phyloP scores from a whole-genome alignment of 2,113 vertebrate species.

The Spea bombifrons region DNA sequence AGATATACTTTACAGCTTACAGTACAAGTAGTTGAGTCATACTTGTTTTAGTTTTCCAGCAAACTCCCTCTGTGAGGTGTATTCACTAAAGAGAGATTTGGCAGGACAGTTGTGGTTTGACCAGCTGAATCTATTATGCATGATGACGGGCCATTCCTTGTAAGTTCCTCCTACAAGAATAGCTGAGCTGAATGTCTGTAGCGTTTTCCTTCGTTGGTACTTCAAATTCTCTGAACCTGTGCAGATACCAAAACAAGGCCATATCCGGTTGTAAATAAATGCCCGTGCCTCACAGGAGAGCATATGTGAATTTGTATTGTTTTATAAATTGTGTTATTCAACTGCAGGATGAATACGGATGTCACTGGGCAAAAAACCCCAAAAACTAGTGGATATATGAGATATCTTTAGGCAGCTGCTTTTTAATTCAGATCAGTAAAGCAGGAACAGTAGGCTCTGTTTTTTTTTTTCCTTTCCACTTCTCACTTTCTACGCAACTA shows the following conservation, averaged over 20 bases:
- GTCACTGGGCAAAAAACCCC: not conserved
- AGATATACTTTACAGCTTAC: no score
- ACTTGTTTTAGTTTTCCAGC: no score
- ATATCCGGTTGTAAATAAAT: not conserved
- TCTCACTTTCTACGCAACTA: not conserved
- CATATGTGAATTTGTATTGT: not conserved
- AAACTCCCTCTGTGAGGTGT: no score
- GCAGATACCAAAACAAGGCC: not conserved
- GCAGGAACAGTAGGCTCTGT: constrained; percentile 8
- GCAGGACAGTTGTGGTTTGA: no score
- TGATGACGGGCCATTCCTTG: no score
- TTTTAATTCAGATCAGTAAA: constrained; percentile 32
- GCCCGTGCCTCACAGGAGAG: not conserved
- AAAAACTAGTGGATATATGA: not conserved
- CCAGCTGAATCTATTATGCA: no score
- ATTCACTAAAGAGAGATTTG: no score
- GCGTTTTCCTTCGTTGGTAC: not conserved
- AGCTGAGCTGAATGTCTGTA: no score
- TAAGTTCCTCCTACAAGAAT: no score
- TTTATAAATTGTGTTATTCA: not conserved
- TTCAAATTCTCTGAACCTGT: not conserved
- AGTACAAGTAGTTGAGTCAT: no score
- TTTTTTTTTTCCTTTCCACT: constrained; percentile 8
- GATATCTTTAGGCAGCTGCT: constrained; percentile 14
- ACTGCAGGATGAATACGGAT: not conserved